Evolutionary conservation across 2,113 vertebrate genomes (phyloP).

Genomic region (Ibidorhyncha struthersii): DNA sequence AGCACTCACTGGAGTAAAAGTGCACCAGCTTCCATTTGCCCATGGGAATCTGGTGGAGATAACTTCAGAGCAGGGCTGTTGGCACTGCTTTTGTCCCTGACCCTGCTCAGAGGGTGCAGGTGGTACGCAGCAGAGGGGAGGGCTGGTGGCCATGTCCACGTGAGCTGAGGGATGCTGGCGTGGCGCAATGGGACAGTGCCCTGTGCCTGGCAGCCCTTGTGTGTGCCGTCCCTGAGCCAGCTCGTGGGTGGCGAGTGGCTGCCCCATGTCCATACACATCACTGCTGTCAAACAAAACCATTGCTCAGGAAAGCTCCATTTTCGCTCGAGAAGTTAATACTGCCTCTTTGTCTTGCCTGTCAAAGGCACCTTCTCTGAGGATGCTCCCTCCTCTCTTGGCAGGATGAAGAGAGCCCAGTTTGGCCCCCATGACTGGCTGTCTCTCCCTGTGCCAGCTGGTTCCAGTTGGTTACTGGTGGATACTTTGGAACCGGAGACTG

Average conservation of each 20-base stretch:
- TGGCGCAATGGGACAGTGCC: background rate
- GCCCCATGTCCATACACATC: background rate
- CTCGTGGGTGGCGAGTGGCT: background rate
- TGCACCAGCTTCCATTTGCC: background rate
- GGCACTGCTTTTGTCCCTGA: background rate
- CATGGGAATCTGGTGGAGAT: background rate
- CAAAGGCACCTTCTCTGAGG: background rate
- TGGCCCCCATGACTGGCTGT: slow-evolving; percentile 97
- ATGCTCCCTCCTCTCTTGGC: slow-evolving; percentile 33
- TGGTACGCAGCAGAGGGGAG: background rate
- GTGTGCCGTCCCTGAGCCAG: background rate
- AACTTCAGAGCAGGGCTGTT: background rate
- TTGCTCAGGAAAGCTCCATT: slow-evolving; percentile 2
- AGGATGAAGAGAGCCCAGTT: slow-evolving; percentile 97
- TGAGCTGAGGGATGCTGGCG: background rate
- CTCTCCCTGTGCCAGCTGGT: slow-evolving; percentile 88
- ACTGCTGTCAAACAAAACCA: slow-evolving; percentile 39
- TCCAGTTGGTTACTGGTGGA: slow-evolving; percentile 92
- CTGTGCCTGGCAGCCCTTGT: background rate
- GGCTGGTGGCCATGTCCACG: background rate
- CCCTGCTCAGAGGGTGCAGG: background rate
- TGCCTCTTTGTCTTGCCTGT: background rate
- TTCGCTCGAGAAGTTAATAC: slow-evolving; percentile 7
- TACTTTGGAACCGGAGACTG: slow-evolving; percentile 92
- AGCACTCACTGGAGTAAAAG: background rate